Conservation (phyloP, 2,797 vertebrate species). For the Acrossocheilus fasciatus region DNA sequence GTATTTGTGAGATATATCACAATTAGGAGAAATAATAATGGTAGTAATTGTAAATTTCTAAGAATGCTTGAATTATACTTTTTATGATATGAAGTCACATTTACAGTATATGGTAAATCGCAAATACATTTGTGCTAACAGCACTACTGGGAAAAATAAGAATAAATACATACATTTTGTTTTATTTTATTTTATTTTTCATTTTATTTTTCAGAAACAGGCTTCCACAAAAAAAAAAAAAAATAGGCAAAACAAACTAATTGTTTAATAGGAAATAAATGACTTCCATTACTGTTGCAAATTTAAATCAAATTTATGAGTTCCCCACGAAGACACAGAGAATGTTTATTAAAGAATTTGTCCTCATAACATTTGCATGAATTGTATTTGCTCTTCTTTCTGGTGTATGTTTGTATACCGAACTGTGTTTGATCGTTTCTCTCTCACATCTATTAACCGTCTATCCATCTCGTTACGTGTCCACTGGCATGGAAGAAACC, state of each 20-base stretch:
- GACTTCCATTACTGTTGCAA: background rate
- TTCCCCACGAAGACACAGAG: background rate
- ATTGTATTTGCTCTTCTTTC: background rate
- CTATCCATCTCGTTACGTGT: constrained; percentile 14
- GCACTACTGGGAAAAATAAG: background rate
- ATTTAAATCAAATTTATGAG: background rate
- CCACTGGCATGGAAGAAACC: constrained; percentile 15
- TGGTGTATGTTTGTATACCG: background rate
- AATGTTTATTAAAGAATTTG: background rate
- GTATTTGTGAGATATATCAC: background rate
- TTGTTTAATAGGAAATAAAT: background rate
- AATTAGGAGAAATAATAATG: background rate
- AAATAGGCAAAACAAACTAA: too few species aligned
- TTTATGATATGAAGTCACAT: background rate
- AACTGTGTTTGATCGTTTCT: background rate
- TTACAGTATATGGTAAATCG: background rate
- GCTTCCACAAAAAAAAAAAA: background rate
- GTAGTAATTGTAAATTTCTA: background rate
- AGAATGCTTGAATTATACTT: too few species aligned
- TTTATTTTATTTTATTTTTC: background rate
- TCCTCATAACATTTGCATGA: background rate
- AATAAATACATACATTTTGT: too few species aligned
- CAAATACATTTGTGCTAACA: background rate
- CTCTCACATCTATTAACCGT: constrained; percentile 24
- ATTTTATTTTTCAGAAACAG: background rate